phyloP scores from a whole-genome alignment of 2,797 vertebrate species.

The Lutra lutra region DNA sequence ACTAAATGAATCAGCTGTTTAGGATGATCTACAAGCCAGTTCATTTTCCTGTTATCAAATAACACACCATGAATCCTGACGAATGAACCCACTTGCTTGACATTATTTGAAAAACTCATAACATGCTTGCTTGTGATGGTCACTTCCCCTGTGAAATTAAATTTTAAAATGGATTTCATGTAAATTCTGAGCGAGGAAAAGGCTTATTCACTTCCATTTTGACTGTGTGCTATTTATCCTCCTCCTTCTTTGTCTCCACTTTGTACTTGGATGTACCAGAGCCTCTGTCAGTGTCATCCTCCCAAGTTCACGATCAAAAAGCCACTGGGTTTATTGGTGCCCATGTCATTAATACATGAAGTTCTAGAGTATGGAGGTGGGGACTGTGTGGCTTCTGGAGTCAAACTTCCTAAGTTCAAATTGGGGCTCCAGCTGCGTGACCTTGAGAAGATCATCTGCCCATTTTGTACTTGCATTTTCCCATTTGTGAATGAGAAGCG shows the following conservation, averaged over 20 bases:
- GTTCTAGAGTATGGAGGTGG: neutral
- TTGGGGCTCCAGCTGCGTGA: neutral
- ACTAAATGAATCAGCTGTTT: slow-evolving; percentile 82
- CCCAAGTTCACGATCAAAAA: neutral
- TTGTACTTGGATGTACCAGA: neutral
- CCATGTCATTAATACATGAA: neutral
- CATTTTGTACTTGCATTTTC: neutral
- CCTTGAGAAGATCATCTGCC: neutral
- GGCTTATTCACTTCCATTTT: neutral
- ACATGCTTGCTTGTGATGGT: slow-evolving; percentile 62
- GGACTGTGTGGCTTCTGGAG: neutral
- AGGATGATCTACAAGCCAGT: slow-evolving; percentile 78
- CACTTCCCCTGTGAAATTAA: slow-evolving; percentile 69
- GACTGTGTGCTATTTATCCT: neutral
- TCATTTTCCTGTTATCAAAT: slow-evolving; percentile 79
- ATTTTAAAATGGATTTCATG: slow-evolving; percentile 49
- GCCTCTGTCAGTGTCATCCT: neutral
- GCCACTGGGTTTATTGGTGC: accelerated
- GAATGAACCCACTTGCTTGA: slow-evolving; percentile 74
- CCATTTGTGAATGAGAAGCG: neutral
- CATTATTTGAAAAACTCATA: slow-evolving; percentile 79
- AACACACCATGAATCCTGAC: slow-evolving; percentile 81
- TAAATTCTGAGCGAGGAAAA: neutral
- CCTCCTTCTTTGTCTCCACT: neutral
- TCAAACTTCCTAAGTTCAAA: neutral